These are phyloP conservation scores for Enteromius thamalakanensis DNA, from an alignment of 2,797 vertebrate species.

Conservation along the genomic window DNA sequence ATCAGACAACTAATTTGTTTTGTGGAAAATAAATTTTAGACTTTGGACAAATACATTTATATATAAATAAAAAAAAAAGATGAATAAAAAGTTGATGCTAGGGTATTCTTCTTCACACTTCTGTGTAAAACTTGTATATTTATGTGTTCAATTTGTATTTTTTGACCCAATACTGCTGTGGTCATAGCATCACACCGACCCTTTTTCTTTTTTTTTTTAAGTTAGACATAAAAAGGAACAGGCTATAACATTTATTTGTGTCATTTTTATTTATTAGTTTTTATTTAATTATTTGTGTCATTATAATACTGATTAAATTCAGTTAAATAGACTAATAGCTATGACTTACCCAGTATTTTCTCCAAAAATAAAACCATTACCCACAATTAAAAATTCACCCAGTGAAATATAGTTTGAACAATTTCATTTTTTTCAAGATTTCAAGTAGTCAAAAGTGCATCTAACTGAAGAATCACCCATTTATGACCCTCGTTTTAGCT, in stretches of 20 bases:
- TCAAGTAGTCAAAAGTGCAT: not conserved
- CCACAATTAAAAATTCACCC: not conserved
- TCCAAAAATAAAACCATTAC: not conserved
- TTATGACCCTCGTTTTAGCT: slow-evolving; percentile 1
- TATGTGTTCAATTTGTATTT: slow-evolving; percentile 2
- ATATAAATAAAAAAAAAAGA: not conserved
- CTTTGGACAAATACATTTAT: not conserved
- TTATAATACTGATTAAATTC: not conserved
- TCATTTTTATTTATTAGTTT: too few species aligned
- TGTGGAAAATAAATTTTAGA: not conserved
- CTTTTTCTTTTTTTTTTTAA: not conserved
- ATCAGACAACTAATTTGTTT: not conserved
- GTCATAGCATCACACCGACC: not conserved
- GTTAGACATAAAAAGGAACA: too few species aligned
- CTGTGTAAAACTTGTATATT: not conserved
- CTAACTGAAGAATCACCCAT: slow-evolving; percentile 11
- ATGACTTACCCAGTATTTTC: not conserved
- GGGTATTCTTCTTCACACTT: not conserved
- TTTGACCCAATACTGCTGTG: not conserved
- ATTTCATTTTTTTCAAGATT: not conserved
- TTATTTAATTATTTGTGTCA: not conserved
- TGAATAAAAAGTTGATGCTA: not conserved
- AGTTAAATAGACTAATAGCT: not conserved
- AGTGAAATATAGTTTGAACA: not conserved
- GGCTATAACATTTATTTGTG: too few species aligned